Conservation (phyloP, 2,888 invertebrate genomes). For the Drosophila ochracea region DNA sequence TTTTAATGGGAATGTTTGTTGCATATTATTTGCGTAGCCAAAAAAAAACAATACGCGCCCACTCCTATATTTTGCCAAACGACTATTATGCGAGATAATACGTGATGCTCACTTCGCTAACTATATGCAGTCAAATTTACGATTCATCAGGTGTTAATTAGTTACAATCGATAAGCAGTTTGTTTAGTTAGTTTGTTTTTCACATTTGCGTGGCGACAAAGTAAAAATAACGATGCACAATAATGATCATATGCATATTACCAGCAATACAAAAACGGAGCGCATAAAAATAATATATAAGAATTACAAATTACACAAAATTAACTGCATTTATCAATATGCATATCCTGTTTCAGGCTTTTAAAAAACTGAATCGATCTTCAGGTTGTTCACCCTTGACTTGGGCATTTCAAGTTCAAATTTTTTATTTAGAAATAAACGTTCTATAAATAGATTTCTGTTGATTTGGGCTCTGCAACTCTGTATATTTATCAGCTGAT, state of each 20-base stretch:
- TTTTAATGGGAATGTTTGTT: conserved; percentile 4
- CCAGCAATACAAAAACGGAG: neutral
- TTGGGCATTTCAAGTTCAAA: neutral
- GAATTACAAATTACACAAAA: neutral
- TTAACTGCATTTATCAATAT: neutral
- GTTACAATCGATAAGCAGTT: conserved; percentile 7
- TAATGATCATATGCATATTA: neutral
- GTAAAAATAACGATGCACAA: neutral
- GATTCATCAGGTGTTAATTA: conserved; percentile 7
- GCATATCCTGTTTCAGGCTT: neutral
- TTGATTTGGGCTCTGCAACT: neutral
- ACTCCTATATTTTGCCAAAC: neutral
- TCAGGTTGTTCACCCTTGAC: neutral
- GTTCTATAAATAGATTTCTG: neutral
- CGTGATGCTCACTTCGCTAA: neutral
- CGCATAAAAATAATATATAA: neutral
- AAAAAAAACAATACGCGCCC: neutral
- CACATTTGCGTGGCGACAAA: conserved; percentile 3
- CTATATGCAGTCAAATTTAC: neutral
- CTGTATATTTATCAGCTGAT: conserved; percentile 6
- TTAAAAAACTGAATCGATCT: neutral
- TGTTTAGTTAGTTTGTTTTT: neutral
- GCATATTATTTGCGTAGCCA: conserved; percentile 1
- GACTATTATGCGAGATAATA: neutral
- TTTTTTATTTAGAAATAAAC: neutral